Percentiles rank a stretch among this genome's conserved stretches.
Conservation (phyloP, 2,888 invertebrate genomes). For the Aphodius sticticus region DNA sequence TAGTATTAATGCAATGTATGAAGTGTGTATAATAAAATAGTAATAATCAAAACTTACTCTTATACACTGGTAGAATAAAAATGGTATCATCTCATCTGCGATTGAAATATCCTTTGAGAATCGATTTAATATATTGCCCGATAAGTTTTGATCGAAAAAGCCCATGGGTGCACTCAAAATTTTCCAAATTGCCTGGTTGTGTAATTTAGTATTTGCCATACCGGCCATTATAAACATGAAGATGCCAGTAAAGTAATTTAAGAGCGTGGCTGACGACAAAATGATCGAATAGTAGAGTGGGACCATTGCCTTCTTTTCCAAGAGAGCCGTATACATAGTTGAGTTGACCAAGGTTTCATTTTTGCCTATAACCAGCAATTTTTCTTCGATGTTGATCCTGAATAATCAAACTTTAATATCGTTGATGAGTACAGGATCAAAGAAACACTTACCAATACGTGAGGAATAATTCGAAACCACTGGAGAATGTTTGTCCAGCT, state of each 20-base stretch:
- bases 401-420: background rate
- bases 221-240: slow-evolving; percentile 46
- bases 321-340: slow-evolving; percentile 13
- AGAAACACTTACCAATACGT: slow-evolving; percentile 39
- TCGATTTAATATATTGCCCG: slow-evolving; percentile 47
- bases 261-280: slow-evolving; percentile 32
- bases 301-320: slow-evolving; percentile 28
- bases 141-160: slow-evolving; percentile 44
- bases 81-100: slow-evolving; percentile 46
- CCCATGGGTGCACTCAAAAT: slow-evolving; percentile 44
- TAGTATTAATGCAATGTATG: slow-evolving; percentile 7
- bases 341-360: slow-evolving; percentile 30
- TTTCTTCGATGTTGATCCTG: slow-evolving; percentile 36
- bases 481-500: slow-evolving; percentile 41
- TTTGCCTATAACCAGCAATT: slow-evolving; percentile 14
- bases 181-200: slow-evolving; percentile 42
- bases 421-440: background rate
- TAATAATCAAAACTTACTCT: slow-evolving; percentile 33
- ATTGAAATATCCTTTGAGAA: slow-evolving; percentile 47
- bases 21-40: background rate
- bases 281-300: slow-evolving; percentile 31
- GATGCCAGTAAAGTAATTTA: slow-evolving; percentile 43
- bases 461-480: slow-evolving; percentile 46
- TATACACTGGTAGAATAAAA: slow-evolving; percentile 38
- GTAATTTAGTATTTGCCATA: slow-evolving; percentile 47